phyloP scores from a whole-genome alignment of 2,797 vertebrate species.

The Melanotaenia maccullochi region DNA sequence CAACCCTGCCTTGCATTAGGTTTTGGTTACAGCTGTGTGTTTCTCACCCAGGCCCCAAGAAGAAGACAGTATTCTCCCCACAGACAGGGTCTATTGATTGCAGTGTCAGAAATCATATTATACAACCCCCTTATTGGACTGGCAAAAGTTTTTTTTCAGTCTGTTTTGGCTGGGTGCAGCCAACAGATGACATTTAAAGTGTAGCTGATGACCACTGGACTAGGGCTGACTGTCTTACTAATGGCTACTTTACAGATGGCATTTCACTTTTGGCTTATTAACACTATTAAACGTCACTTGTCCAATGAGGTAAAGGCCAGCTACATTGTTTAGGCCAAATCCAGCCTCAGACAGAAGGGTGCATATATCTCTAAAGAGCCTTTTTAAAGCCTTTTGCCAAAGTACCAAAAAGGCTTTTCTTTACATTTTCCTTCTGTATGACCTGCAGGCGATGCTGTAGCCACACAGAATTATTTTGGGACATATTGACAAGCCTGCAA shows the following conservation, averaged over 20 bases:
- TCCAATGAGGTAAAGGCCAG: constrained; percentile 59
- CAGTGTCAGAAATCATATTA: constrained; percentile 79
- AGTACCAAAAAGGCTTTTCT: constrained; percentile 16
- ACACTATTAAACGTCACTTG: constrained; percentile 73
- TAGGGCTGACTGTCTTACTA: constrained; percentile 70
- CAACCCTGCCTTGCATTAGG: constrained; percentile 47
- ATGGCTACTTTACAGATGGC: constrained; percentile 79
- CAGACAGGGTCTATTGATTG: constrained; percentile 80
- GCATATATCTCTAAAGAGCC: constrained; percentile 18
- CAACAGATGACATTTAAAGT: constrained; percentile 79
- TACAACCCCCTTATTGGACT: constrained; percentile 65
- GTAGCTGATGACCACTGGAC: constrained; percentile 51
- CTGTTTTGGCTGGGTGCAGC: constrained; percentile 41
- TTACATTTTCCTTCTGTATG: neutral
- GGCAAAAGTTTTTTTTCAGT: constrained; percentile 60
- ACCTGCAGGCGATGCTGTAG: constrained; percentile 8
- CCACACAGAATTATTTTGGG: constrained; percentile 1
- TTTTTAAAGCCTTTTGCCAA: constrained; percentile 9
- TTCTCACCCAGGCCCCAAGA: constrained; percentile 55
- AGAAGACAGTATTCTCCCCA: constrained; percentile 70
- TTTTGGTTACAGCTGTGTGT: constrained; percentile 61
- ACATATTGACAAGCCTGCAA: constrained; percentile 16
- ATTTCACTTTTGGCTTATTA: constrained; percentile 78
- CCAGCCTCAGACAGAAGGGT: constrained; percentile 29
- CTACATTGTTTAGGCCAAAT: constrained; percentile 52